A percentile compares a stretch with the other conserved stretches of the same genome.
These are phyloP conservation scores for Paracanthobrama guichenoti DNA, from an alignment of 2,113 vertebrate species.

Conservation along the genomic window DNA sequence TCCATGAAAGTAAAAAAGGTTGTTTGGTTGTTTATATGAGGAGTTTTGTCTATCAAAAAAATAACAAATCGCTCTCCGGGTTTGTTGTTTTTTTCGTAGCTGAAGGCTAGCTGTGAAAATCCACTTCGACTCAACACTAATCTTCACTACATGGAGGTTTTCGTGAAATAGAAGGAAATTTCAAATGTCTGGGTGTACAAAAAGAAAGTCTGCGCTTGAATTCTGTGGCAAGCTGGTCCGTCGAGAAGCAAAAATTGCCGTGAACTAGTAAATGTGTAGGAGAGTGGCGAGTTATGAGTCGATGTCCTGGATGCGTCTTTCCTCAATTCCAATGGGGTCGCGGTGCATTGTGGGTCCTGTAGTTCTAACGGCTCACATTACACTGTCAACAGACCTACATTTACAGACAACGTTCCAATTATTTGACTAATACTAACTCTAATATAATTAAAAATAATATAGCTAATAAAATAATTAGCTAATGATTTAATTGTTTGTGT, in stretches of 20 bases:
- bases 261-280: slow-evolving; percentile 37
- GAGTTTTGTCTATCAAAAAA: slow-evolving; percentile 22
- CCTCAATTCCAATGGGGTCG: slow-evolving; percentile 39
- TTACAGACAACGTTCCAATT: not conserved
- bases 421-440: not conserved
- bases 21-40: not conserved
- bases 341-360: slow-evolving; percentile 46
- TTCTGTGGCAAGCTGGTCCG: slow-evolving; percentile 1
- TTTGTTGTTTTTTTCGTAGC: slow-evolving; percentile 39
- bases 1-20: slow-evolving; percentile 14
- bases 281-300: slow-evolving; percentile 37
- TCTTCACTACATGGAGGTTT: not conserved
- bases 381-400: not conserved
- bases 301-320: slow-evolving; percentile 37
- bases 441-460: too few species aligned
- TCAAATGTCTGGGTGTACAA: not conserved
- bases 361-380: slow-evolving; percentile 21
- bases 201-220: slow-evolving; percentile 21
- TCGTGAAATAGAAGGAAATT: not conserved
- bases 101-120: slow-evolving; percentile 38
- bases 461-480: too few species aligned
- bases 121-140: slow-evolving; percentile 34
- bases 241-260: slow-evolving; percentile 12
- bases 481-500: not conserved
- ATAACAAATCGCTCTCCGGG: slow-evolving; percentile 15